Percentiles rank a stretch among this genome's conserved stretches.
Evolutionary conservation across 92 coral and sea anemone genomes (phyloP).

Genomic region (Zoanthus sansibaricus): DNA sequence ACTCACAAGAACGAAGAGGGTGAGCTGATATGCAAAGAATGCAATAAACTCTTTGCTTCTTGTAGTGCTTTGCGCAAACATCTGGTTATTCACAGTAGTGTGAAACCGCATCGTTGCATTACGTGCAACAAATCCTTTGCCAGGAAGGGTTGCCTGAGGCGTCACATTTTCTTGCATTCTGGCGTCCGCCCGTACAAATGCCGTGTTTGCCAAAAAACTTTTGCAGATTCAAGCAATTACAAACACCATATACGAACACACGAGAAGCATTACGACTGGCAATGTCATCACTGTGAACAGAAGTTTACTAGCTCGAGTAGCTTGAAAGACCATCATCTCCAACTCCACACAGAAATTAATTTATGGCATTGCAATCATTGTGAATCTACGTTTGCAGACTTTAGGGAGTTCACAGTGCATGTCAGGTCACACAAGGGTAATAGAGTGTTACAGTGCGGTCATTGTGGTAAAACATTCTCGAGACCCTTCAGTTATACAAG

Average conservation of each 20-base stretch:
- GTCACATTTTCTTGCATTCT: conserved; percentile 6
- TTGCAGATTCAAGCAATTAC: conserved; percentile 18
- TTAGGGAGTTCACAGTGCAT: conserved; percentile 35
- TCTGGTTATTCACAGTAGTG: not conserved
- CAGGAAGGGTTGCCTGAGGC: not conserved
- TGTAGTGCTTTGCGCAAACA: conserved; percentile 14
- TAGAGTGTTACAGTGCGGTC: not conserved
- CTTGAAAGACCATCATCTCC: conserved; percentile 28
- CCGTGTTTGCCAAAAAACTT: conserved; percentile 11
- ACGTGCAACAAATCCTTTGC: conserved; percentile 13
- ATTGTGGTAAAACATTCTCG: conserved; percentile 21
- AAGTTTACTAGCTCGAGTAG: not conserved
- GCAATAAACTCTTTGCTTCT: not conserved
- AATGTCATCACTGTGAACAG: conserved; percentile 10
- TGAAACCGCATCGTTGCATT: not conserved
- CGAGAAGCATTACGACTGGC: not conserved
- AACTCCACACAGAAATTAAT: conserved; percentile 7
- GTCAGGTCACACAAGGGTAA: conserved; percentile 29
- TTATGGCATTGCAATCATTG: conserved; percentile 29
- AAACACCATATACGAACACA: not conserved
- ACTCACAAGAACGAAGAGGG: conserved; percentile 13
- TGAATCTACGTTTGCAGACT: conserved; percentile 17
- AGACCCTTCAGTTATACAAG: conserved; percentile 7
- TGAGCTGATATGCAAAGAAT: not conserved
- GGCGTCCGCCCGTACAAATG: not conserved